A percentile compares a stretch with the other conserved stretches of the same genome.
Evolutionary conservation across 2,888 invertebrate genomes (phyloP).

Genomic region (Lepidocyrtoides sp.): DNA sequence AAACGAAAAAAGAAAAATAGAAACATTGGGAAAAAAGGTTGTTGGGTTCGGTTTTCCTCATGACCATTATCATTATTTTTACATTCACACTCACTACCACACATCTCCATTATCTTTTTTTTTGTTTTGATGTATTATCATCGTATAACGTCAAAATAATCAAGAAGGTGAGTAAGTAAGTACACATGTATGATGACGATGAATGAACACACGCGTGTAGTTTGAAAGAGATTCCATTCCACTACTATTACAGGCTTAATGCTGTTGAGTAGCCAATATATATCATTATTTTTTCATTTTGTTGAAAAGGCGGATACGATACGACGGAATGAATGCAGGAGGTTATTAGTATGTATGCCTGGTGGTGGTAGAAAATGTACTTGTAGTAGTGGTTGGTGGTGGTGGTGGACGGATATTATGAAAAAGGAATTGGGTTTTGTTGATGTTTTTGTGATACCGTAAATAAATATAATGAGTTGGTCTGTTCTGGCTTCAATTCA

Average conservation of each 20-base stretch:
- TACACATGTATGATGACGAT: not conserved
- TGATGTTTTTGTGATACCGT: slow-evolving; percentile 67
- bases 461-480: slow-evolving; percentile 73
- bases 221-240: slow-evolving; percentile 1
- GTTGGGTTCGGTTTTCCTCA: not conserved
- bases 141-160: slow-evolving; percentile 51
- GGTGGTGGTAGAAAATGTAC: not conserved
- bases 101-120: not conserved
- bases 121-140: slow-evolving; percentile 12
- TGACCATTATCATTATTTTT: not conserved
- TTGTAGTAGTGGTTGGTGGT: too few species aligned
- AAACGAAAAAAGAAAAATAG: slow-evolving; percentile 17
- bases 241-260: not conserved
- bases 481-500: slow-evolving; percentile 61
- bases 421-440: slow-evolving; percentile 52
- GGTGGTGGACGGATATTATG: slow-evolving; percentile 44
- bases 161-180: not conserved
- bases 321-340: slow-evolving; percentile 14
- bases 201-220: not conserved
- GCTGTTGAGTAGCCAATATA: not conserved
- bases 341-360: slow-evolving; percentile 9
- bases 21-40: slow-evolving; percentile 55
- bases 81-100: not conserved
- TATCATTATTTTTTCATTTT: slow-evolving; percentile 30
- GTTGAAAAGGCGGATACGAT: slow-evolving; percentile 53